These are phyloP conservation scores for Intellagama lesueurii DNA, from an alignment of 2,797 vertebrate species.

Conservation along the genomic window DNA sequence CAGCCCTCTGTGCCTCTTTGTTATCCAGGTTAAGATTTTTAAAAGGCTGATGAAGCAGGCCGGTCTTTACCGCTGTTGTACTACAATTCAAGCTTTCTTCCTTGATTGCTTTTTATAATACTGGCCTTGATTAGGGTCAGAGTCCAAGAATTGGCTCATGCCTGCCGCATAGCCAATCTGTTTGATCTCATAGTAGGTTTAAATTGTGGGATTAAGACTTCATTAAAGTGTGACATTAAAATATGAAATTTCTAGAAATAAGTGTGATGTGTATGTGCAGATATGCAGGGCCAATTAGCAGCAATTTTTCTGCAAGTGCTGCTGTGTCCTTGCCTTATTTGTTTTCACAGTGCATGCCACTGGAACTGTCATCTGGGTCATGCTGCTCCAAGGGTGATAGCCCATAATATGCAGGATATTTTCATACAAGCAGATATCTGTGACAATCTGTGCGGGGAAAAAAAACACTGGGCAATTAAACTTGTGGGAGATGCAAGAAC, in stretches of 20 bases:
- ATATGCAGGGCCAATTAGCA: slow-evolving; percentile 30
- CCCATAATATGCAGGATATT: slow-evolving; percentile 9
- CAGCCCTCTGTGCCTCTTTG: slow-evolving; percentile 38
- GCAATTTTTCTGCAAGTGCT: neutral
- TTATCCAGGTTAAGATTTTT: slow-evolving; percentile 61
- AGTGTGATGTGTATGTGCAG: neutral
- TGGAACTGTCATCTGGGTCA: slow-evolving; percentile 2
- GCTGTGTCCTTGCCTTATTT: neutral
- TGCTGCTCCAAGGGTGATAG: slow-evolving; percentile 35
- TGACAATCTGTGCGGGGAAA: neutral
- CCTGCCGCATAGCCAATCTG: slow-evolving; percentile 53
- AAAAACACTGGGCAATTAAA: neutral
- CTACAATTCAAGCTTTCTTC: slow-evolving; percentile 42
- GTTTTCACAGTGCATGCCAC: slow-evolving; percentile 33
- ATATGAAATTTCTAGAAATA: slow-evolving; percentile 1
- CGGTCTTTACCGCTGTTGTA: slow-evolving; percentile 55
- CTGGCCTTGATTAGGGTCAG: slow-evolving; percentile 34
- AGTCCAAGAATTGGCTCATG: slow-evolving; percentile 32
- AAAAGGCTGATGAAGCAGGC: slow-evolving; percentile 67
- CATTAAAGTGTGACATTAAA: slow-evolving; percentile 57
- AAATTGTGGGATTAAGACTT: slow-evolving; percentile 53
- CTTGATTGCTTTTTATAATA: slow-evolving; percentile 49
- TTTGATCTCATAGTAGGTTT: slow-evolving; percentile 23
- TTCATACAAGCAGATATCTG: slow-evolving; percentile 30
- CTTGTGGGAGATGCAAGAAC: neutral